These are phyloP conservation scores for Conus betulinus DNA, from an alignment of 1,140 invertebrate genomes.

Conservation along the genomic window DNA sequence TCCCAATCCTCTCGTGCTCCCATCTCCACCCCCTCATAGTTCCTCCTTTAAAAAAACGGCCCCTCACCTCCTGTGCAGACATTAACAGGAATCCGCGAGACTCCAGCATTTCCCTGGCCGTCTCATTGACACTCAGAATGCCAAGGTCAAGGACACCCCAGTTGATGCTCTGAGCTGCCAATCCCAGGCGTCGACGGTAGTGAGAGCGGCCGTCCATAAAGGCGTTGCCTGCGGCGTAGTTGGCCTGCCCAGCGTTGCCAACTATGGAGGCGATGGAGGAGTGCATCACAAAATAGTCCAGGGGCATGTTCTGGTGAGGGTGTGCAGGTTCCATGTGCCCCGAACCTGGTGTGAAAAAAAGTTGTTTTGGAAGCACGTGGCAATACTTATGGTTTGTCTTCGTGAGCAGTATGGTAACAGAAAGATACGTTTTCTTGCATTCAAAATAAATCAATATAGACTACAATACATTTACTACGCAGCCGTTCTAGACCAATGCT, in stretches of 20 bases:
- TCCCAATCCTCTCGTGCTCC: too few species aligned
- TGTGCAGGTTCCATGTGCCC: slow-evolving; percentile 65
- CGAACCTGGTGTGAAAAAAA: slow-evolving; percentile 50
- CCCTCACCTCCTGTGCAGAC: neutral
- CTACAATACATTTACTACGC: too few species aligned
- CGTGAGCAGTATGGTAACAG: too few species aligned
- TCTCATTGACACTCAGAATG: slow-evolving; percentile 38
- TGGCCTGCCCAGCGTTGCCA: slow-evolving; percentile 59
- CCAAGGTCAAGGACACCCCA: slow-evolving; percentile 55
- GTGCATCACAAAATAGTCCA: slow-evolving; percentile 62
- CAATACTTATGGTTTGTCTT: too few species aligned
- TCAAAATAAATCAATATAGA: too few species aligned
- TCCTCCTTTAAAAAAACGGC: too few species aligned
- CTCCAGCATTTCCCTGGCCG: slow-evolving; percentile 28
- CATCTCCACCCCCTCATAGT: too few species aligned
- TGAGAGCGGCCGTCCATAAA: slow-evolving; percentile 59
- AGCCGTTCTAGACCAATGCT: too few species aligned
- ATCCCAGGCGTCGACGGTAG: slow-evolving; percentile 43
- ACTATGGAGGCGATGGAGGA: slow-evolving; percentile 56
- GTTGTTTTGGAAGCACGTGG: too few species aligned
- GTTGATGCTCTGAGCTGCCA: slow-evolving; percentile 57
- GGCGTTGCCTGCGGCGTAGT: slow-evolving; percentile 58
- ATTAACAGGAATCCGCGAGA: slow-evolving; percentile 32
- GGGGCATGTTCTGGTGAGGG: slow-evolving; percentile 45
- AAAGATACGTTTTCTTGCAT: too few species aligned